Evolutionary conservation across 2,888 invertebrate genomes (phyloP).

Genomic region (Brassicogethes aeneus): DNA sequence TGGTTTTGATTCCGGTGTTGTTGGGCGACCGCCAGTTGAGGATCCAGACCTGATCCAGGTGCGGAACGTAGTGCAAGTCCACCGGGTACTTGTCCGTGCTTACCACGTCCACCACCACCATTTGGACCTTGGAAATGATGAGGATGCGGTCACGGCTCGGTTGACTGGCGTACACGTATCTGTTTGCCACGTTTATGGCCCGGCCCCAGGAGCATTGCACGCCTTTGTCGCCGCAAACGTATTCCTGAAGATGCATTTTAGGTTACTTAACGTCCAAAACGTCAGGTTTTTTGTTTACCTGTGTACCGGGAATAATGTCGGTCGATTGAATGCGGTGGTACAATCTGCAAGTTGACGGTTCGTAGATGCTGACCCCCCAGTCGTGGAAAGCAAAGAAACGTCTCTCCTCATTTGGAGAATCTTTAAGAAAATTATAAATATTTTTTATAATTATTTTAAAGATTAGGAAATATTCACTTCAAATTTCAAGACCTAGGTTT

Average conservation of each 20-base stretch:
- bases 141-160: slow-evolving; percentile 60
- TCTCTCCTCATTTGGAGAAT: slow-evolving; percentile 51
- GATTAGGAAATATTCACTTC: not conserved
- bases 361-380: slow-evolving; percentile 65
- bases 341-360: slow-evolving; percentile 59
- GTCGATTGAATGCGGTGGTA: slow-evolving; percentile 62
- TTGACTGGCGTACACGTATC: slow-evolving; percentile 65
- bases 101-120: slow-evolving; percentile 64
- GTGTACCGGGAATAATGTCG: slow-evolving; percentile 61
- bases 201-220: slow-evolving; percentile 62
- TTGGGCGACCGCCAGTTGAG: slow-evolving; percentile 56
- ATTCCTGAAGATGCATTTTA: slow-evolving; percentile 41
- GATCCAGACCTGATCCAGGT: slow-evolving; percentile 67
- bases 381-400: slow-evolving; percentile 68
- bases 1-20: slow-evolving; percentile 54
- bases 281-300: slow-evolving; percentile 36
- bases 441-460: no score
- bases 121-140: slow-evolving; percentile 61
- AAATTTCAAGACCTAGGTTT: no score
- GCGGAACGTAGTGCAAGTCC: slow-evolving; percentile 58
- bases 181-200: slow-evolving; percentile 60
- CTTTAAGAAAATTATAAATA: slow-evolving; percentile 38
- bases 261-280: not conserved
- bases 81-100: slow-evolving; percentile 64
- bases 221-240: slow-evolving; percentile 61